Evolutionary conservation across 2,888 invertebrate species (phyloP).

Genomic region (Cephus sareptanus): DNA sequence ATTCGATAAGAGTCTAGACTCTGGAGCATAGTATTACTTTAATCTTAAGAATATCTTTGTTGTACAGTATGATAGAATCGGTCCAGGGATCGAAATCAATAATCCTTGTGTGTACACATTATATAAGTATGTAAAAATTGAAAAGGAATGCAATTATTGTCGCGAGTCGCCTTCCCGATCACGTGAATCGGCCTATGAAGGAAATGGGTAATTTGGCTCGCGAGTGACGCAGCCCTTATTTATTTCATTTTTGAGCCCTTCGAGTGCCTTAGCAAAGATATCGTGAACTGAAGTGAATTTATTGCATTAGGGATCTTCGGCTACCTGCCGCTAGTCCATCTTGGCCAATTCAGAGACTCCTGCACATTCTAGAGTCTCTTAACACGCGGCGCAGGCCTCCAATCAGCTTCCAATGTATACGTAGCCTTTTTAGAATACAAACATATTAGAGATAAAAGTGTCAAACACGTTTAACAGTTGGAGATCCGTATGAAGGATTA

Average conservation of each 20-base stretch:
- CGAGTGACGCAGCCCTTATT: too few species aligned
- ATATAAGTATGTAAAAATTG: too few species aligned
- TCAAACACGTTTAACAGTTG: constrained; percentile 31
- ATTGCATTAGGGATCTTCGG: constrained; percentile 7
- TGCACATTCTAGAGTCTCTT: not conserved
- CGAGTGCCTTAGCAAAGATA: constrained; percentile 44
- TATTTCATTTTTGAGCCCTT: constrained; percentile 28
- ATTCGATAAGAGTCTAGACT: too few species aligned
- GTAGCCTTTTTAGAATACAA: constrained; percentile 31
- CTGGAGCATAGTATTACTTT: too few species aligned
- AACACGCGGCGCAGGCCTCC: too few species aligned
- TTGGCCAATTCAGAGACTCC: not conserved
- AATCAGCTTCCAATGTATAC: constrained; percentile 8
- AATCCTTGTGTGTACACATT: too few species aligned
- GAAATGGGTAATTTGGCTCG: too few species aligned
- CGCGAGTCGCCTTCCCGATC: too few species aligned
- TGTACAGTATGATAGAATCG: constrained; percentile 41
- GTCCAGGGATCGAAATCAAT: constrained; percentile 10
- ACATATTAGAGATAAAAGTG: constrained; percentile 10
- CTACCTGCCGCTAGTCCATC: not conserved
- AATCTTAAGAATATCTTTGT: constrained; percentile 13
- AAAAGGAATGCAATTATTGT: too few species aligned
- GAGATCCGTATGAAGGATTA: constrained; percentile 27
- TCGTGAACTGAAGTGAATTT: constrained; percentile 27
- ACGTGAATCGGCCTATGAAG: too few species aligned